A percentile compares a stretch with the other conserved stretches of the same genome.
phyloP scores from a whole-genome alignment of 2,888 invertebrate genomes.

The Tyria jacobaeae region DNA sequence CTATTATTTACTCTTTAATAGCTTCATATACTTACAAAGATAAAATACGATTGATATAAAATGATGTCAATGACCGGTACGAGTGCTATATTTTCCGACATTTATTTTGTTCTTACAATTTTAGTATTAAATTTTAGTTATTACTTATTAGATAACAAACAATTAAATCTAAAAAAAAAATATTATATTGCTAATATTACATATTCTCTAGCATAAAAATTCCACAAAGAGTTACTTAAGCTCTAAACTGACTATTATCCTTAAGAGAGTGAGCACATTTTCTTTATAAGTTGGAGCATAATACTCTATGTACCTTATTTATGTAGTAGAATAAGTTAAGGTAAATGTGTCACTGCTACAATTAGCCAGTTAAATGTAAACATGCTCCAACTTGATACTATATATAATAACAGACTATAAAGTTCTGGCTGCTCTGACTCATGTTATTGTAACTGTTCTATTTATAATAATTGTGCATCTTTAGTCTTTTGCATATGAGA shows the following conservation, averaged over 20 bases:
- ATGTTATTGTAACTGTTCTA: background rate
- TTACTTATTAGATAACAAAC: background rate
- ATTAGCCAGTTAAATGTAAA: background rate
- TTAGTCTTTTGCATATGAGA: background rate
- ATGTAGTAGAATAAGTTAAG: background rate
- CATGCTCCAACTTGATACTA: background rate
- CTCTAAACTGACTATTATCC: too few species aligned
- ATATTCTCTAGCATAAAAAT: too few species aligned
- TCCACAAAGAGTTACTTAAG: too few species aligned
- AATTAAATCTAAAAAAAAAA: background rate
- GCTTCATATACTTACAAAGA: constrained; percentile 29
- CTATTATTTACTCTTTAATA: constrained; percentile 38
- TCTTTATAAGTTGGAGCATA: too few species aligned
- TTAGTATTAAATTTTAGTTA: too few species aligned
- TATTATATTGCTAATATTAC: too few species aligned
- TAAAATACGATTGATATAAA: constrained; percentile 33
- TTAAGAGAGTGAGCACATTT: too few species aligned
- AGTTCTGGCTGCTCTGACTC: background rate
- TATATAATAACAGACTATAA: background rate
- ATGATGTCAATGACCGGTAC: constrained; percentile 42
- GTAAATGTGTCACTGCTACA: background rate
- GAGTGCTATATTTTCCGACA: background rate
- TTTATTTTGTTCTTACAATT: background rate
- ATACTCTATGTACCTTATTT: background rate
- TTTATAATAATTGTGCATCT: background rate